Conservation (phyloP, 2,888 invertebrate genomes). For the Stegophylla sp. region DNA sequence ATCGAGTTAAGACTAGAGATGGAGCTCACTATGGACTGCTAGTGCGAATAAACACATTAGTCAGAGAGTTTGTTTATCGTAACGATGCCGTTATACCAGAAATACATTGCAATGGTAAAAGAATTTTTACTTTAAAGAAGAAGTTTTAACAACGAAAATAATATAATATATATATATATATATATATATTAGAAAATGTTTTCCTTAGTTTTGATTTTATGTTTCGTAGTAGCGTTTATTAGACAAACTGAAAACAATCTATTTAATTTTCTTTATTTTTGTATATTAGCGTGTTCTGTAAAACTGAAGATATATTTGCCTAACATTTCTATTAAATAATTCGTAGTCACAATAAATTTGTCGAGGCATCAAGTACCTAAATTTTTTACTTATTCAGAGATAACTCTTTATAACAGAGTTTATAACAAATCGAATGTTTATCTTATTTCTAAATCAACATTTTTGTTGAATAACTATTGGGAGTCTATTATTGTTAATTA, state of each 20-base stretch:
- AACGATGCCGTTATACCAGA: neutral
- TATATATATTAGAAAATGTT: neutral
- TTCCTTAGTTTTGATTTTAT: neutral
- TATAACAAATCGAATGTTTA: neutral
- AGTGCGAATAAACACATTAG: constrained; percentile 27
- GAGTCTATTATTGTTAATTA: constrained; percentile 24
- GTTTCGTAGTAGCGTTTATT: neutral
- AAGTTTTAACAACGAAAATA: neutral
- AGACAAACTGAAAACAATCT: neutral
- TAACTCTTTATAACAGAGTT: neutral
- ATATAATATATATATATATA: neutral
- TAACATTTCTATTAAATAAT: neutral
- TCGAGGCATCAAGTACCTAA: neutral
- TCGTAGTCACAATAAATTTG: neutral
- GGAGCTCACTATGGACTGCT: neutral
- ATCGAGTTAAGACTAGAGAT: constrained; percentile 18
- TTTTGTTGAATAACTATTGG: neutral
- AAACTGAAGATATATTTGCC: neutral
- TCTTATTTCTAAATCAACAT: neutral
- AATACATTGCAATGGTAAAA: neutral
- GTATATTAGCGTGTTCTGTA: neutral
- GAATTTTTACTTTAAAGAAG: constrained; percentile 2
- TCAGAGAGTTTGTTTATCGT: constrained; percentile 2
- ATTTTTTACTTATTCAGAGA: neutral
- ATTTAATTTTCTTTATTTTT: too few relatives aligned